Evolutionary conservation across 2,888 invertebrate genomes (phyloP), one percentile per base, ranked within the genome.

Genomic region (Agrotis segetum): DNA sequence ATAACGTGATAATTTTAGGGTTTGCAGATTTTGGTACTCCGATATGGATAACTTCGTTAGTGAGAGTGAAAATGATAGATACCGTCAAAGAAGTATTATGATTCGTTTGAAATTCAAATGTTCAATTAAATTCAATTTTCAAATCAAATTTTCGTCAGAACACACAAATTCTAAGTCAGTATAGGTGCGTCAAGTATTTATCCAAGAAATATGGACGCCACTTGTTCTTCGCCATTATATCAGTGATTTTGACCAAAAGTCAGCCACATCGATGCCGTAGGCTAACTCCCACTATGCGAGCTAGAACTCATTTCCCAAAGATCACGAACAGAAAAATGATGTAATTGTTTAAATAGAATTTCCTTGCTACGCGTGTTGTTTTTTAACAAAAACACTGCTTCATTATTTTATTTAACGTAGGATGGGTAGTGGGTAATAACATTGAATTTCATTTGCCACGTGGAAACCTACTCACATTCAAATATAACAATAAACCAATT

Each of bases 1-100:
- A 74, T 81, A 76, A 74, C 71, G 72, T 77, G 75, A 77, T 84
- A 82, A 76, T 76, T 79, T 76, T 70, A 76, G 67, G 74, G 83
- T 74, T 79, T 61, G 56, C 21, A 24, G 60, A 46, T 59, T 61
- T 53, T 24, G 34, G 40, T 49, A 16, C 49, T 24, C 47, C 40
- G 53, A 44, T 64, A 49, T 50, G 19, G 34, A 34, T 64, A 47
- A 64, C 34, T 77, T 47, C 16, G 17, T 21, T 60, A 0, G 16
- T 49, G 13, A 34, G 49, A 63, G 46, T 60, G 19, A 40, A 40
- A 49, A 24, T 44, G 2, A 24, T 24, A 74, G 29, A 29, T 61
- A 44, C 4, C 13, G 13, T 16, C 14, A 9, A 13, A 11, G 9
- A 9, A 21, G 29, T 13, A 0, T 21, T 34, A 9, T 34, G 34